Conservation (phyloP, 92 coral and sea anemone genomes). For the Zoanthus sociatus region DNA sequence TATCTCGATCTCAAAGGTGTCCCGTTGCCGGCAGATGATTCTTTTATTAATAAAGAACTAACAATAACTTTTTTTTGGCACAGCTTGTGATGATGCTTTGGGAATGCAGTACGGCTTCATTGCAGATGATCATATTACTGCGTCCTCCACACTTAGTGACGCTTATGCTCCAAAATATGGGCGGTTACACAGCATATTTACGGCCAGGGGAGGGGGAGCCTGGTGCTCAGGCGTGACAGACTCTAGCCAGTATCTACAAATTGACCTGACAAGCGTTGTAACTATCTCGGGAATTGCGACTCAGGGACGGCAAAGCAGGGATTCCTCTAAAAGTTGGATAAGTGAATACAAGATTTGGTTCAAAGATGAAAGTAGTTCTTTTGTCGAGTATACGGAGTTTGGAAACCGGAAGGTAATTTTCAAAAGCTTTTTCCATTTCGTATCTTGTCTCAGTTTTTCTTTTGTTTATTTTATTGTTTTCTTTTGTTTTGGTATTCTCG, state of each 20-base stretch:
- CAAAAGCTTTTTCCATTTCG: not conserved
- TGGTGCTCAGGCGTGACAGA: conserved; percentile 83
- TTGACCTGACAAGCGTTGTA: conserved; percentile 72
- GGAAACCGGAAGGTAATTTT: conserved; percentile 59
- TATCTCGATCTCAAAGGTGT: no score
- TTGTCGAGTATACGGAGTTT: conserved; percentile 74
- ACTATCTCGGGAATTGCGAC: conserved; percentile 85
- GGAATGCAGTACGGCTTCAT: conserved; percentile 85
- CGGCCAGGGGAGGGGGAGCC: conserved; percentile 78
- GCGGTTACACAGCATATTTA: conserved; percentile 73
- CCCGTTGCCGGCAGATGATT: not conserved
- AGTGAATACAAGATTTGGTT: conserved; percentile 64
- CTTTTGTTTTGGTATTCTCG: not conserved
- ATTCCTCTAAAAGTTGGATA: conserved; percentile 72
- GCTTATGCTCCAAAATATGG: conserved; percentile 69
- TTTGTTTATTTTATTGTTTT: not conserved
- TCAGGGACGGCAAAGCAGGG: conserved; percentile 75
- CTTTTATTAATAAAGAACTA: not conserved
- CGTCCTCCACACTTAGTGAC: conserved; percentile 57
- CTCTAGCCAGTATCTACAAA: conserved; percentile 67
- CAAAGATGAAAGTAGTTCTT: conserved; percentile 69
- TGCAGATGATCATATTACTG: conserved; percentile 64
- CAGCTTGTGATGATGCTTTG: conserved; percentile 73
- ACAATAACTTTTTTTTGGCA: not conserved
- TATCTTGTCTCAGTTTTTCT: not conserved